Conservation (phyloP, 1,140 invertebrate genomes). For the Agrilus planipennis region DNA sequence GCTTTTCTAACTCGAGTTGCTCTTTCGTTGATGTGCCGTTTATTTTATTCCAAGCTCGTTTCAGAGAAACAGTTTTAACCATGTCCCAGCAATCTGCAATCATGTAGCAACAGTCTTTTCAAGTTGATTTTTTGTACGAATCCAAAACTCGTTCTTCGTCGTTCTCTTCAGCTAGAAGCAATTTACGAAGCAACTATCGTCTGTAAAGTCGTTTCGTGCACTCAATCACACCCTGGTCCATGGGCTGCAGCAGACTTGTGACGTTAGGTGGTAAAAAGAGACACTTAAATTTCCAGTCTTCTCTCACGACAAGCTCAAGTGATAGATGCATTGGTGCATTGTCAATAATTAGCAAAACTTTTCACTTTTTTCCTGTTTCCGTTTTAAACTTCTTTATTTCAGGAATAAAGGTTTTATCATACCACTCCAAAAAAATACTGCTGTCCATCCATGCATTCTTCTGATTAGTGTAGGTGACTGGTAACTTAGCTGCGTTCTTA, state of each 20-base stretch:
- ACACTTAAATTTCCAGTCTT: conserved; percentile 26
- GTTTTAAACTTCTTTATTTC: conserved; percentile 26
- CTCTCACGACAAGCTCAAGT: conserved; percentile 25
- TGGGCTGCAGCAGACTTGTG: conserved; percentile 24
- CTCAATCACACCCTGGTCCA: conserved; percentile 25
- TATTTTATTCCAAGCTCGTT: conserved; percentile 17
- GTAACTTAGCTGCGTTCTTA: conserved; percentile 2
- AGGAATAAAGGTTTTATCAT: conserved; percentile 27
- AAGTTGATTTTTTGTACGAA: conserved; percentile 17
- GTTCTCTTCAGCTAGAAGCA: conserved; percentile 3
- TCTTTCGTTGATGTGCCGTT: conserved; percentile 1
- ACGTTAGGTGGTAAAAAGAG: conserved; percentile 32
- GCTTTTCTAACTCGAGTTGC: background rate
- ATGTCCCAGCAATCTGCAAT: too few species aligned
- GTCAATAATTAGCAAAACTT: conserved; percentile 30
- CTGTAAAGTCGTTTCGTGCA: conserved; percentile 8
- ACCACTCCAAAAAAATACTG: conserved; percentile 31
- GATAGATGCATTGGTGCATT: conserved; percentile 23
- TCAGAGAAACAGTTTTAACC: conserved; percentile 14
- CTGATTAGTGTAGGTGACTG: background rate
- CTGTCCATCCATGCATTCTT: conserved; percentile 31
- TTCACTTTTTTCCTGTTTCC: conserved; percentile 24
- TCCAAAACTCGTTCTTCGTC: conserved; percentile 6
- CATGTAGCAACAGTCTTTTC: too few species aligned
- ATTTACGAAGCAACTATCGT: conserved; percentile 11